These are phyloP conservation scores for Scomber japonicus DNA, from an alignment of 2,113 vertebrate species.

Conservation along the genomic window DNA sequence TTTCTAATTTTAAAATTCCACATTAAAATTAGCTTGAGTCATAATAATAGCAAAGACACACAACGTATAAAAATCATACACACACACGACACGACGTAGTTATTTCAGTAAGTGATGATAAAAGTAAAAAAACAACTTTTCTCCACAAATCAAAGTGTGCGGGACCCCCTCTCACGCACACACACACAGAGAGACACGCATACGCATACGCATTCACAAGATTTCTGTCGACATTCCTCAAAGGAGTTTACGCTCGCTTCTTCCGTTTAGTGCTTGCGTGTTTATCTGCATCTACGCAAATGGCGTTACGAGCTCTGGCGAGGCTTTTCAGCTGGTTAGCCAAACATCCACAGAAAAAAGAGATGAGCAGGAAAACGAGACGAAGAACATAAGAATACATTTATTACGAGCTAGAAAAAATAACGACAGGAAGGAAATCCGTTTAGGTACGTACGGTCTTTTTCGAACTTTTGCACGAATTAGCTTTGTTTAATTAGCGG, in stretches of 20 bases:
- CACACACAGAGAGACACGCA: background rate
- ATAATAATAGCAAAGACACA: background rate
- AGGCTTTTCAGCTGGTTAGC: constrained; percentile 78
- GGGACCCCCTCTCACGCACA: constrained; percentile 9
- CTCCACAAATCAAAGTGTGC: constrained; percentile 26
- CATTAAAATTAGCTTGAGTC: too few relatives aligned
- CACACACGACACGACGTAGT: background rate
- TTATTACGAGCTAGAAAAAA: constrained; percentile 8
- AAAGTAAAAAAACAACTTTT: constrained; percentile 28
- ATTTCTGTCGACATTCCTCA: constrained; percentile 50
- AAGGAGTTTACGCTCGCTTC: background rate
- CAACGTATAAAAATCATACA: background rate
- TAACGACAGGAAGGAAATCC: background rate
- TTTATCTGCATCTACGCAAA: constrained; percentile 26
- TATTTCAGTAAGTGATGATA: background rate
- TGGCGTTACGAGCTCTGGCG: constrained; percentile 30
- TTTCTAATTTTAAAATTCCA: too few relatives aligned
- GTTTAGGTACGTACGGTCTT: constrained; percentile 41
- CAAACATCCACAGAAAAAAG: constrained; percentile 74
- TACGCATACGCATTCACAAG: background rate
- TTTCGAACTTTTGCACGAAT: background rate
- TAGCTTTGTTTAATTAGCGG: background rate
- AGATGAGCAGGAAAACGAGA: constrained; percentile 71
- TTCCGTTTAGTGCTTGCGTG: background rate
- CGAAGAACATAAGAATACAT: constrained; percentile 54